Base-by-base conservation (phyloP, 2,113 vertebrate species). In the Indri indri region DNA sequence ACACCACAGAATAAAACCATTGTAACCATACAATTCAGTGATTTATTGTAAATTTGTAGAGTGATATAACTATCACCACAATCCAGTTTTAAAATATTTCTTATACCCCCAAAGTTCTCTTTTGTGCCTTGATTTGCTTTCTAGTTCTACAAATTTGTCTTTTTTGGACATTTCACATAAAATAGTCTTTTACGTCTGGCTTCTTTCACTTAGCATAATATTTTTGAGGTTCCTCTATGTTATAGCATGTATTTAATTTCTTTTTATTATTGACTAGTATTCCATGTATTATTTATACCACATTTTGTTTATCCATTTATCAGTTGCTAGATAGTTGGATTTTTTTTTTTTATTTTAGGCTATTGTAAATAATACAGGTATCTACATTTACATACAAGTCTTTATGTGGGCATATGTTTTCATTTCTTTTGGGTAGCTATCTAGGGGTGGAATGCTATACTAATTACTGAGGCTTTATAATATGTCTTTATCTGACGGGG, bases 51-150 rank as follows among this genome's bases (percentile, higher is more conserved):
- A 57, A 82, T 93, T 90, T 76, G 86, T 93, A 76, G 63, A 87
- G 65, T 65, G 90, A 68, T 16, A 7, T 18, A 42, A 7, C 42
- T 90, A 40, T 81, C 4, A 47, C 0, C 1, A 61, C 3, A 77
- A 2, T 77, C 6, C 9, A 65, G 76, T 88, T 88, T 77, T 63
- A 88, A 27, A 77, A 86, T 30, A 68, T 63, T 95, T 80, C 30
- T 73, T 34, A 84, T 52, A 54, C 42, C 22, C 30, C 63, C 12
- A 32, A 85, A 42, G 14, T 95, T 70, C 20, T 42, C 32, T 76
- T 87, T 82, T 93, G 59, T 82, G n/a, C 20, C 12, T n/a, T 93
- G 40, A 10, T 57, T 88, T 95, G n/a, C 71, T 91, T 97, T 87
- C 25, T 93, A 4, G 45, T 22, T 86, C 16, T 90, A 25, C 32